Percentiles rank a stretch among this genome's conserved stretches.
Evolutionary conservation across 2,113 vertebrate species (phyloP).

Genomic region (Eretmochelys imbricata): DNA sequence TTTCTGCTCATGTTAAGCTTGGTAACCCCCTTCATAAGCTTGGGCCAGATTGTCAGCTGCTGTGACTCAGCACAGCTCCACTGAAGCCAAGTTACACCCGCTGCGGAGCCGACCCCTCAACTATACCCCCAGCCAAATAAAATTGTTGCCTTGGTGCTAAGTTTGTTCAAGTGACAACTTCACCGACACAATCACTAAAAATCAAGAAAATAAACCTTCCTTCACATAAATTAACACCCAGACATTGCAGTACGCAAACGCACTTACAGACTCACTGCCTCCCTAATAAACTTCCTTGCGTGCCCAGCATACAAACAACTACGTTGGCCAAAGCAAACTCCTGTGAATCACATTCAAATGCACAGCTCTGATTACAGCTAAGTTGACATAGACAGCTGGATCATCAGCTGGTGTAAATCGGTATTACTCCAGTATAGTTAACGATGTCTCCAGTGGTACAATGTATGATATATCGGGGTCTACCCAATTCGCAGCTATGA

Average conservation of each 20-base stretch:
- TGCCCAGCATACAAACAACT: accelerated
- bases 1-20: neutral
- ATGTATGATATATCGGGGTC: neutral
- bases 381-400: neutral
- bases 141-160: neutral
- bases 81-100: neutral
- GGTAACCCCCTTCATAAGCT: neutral
- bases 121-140: neutral
- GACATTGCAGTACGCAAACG: accelerated
- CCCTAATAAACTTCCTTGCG: neutral
- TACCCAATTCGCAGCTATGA: too few species aligned
- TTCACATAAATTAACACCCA: neutral
- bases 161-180: neutral
- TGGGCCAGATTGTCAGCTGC: neutral
- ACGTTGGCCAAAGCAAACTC: neutral
- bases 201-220: neutral
- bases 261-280: neutral
- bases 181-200: neutral
- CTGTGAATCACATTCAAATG: neutral
- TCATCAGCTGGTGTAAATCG: neutral
- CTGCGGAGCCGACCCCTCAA: neutral
- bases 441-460: neutral
- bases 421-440: neutral
- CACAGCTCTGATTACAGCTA: neutral
- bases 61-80: neutral